phyloP scores from a whole-genome alignment of 2,113 vertebrate genomes.

The Paracanthobrama guichenoti region DNA sequence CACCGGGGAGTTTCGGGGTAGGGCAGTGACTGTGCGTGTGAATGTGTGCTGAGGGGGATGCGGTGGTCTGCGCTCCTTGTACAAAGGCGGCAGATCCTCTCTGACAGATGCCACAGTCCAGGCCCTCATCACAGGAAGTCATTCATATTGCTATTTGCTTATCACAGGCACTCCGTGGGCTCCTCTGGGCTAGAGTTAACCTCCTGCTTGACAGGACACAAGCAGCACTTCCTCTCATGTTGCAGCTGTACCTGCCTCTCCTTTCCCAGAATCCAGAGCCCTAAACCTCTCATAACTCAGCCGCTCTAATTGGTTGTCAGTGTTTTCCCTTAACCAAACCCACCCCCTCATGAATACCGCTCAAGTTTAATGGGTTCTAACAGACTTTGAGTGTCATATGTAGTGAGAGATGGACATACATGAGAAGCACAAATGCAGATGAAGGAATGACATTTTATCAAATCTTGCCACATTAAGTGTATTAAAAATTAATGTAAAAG shows the following conservation, averaged over 20 bases:
- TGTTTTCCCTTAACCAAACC: not conserved
- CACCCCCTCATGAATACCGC: not conserved
- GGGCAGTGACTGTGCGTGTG: constrained; percentile 56
- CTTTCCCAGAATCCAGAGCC: constrained; percentile 37
- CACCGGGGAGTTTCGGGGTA: constrained; percentile 39
- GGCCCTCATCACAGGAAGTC: constrained; percentile 76
- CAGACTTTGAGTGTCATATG: constrained; percentile 9
- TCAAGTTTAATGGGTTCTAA: not conserved
- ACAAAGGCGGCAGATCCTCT: constrained; percentile 52
- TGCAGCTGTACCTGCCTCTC: constrained; percentile 54
- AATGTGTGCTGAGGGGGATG: constrained; percentile 54
- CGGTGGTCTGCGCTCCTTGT: constrained; percentile 49
- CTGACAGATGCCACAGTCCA: constrained; percentile 78
- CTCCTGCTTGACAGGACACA: constrained; percentile 40
- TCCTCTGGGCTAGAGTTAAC: constrained; percentile 48
- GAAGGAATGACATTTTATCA: constrained; percentile 28
- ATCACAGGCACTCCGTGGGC: constrained; percentile 64
- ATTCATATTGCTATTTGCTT: constrained; percentile 71
- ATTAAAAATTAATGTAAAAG: constrained; percentile 57
- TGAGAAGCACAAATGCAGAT: constrained; percentile 42
- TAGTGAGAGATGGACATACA: constrained; percentile 11
- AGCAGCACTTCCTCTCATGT: constrained; percentile 49
- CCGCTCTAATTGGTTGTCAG: constrained; percentile 42
- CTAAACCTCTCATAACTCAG: constrained; percentile 29
- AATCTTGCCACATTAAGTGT: constrained; percentile 43